Conservation (phyloP, 2,113 vertebrate genomes). For the Taurulus bubalis region DNA sequence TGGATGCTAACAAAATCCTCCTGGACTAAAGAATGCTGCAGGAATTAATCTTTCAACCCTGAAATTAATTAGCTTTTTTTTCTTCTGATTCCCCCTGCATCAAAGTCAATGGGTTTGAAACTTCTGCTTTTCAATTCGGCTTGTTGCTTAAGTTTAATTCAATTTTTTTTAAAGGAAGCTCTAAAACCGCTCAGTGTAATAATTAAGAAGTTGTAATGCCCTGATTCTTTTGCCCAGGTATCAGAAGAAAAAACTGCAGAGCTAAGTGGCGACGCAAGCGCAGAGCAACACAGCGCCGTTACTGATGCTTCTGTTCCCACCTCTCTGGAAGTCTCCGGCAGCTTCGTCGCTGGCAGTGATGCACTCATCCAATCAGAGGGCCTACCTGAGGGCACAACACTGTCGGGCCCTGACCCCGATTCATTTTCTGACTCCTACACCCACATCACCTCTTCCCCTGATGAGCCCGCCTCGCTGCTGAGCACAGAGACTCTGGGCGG, state of each 20-base stretch:
- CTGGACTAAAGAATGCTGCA: no score
- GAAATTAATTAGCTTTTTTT: no score
- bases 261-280: constrained; percentile 25
- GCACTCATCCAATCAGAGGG: constrained; percentile 42
- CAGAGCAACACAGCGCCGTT: constrained; percentile 20
- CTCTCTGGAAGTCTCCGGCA: constrained; percentile 32
- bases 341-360: constrained; percentile 28
- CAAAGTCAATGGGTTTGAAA: background rate
- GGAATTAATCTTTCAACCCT: no score
- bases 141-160: background rate
- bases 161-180: background rate
- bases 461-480: constrained; percentile 49
- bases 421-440: constrained; percentile 80
- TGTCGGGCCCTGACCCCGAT: constrained; percentile 57
- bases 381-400: constrained; percentile 26
- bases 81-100: no score
- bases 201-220: constrained; percentile 2
- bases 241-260: constrained; percentile 51
- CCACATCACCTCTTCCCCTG: constrained; percentile 67
- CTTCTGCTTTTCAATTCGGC: background rate
- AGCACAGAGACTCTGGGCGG: constrained; percentile 69
- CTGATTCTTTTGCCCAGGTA: constrained; percentile 51
- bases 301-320: constrained; percentile 35
- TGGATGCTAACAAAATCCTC: no score
- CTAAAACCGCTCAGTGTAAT: background rate